Percentiles rank a stretch among this genome's conserved stretches.
Evolutionary conservation across 2,797 vertebrate species (phyloP).

Genomic region (Zalophus californianus): DNA sequence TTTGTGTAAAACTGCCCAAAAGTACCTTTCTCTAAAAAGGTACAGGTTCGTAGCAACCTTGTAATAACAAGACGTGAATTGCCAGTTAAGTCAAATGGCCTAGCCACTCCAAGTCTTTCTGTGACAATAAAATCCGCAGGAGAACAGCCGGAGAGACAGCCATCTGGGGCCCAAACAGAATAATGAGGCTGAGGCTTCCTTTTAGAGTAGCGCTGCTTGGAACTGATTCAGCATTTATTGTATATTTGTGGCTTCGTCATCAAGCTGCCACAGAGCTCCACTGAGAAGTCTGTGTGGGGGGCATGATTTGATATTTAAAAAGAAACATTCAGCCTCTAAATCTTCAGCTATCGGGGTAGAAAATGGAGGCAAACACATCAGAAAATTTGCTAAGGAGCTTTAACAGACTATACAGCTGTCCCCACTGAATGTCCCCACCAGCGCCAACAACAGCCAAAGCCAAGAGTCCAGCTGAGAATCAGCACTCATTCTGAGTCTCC

Average conservation of each 20-base stretch:
- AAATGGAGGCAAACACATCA: not conserved
- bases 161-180: constrained; percentile 21
- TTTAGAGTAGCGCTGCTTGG: not conserved
- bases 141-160: not conserved
- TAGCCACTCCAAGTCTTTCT: not conserved
- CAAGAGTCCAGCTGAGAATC: not conserved
- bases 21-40: not conserved
- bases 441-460: not conserved
- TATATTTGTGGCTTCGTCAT: not conserved
- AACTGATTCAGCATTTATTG: not conserved
- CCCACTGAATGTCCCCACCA: not conserved
- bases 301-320: constrained; percentile 26
- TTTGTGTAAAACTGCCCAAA: not conserved
- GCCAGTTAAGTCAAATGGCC: not conserved
- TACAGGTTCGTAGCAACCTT: not conserved
- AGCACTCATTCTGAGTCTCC: not conserved
- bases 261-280: not conserved
- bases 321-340: not conserved
- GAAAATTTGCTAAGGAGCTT: not conserved
- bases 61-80: not conserved
- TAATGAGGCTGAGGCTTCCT: not conserved
- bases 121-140: not conserved
- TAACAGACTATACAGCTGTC: not conserved
- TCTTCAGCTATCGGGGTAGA: not conserved
- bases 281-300: not conserved